A percentile compares a stretch with the other conserved stretches of the same genome.
Conservation (phyloP, 1,140 invertebrate species). For the Drosophila busckii region DNA sequence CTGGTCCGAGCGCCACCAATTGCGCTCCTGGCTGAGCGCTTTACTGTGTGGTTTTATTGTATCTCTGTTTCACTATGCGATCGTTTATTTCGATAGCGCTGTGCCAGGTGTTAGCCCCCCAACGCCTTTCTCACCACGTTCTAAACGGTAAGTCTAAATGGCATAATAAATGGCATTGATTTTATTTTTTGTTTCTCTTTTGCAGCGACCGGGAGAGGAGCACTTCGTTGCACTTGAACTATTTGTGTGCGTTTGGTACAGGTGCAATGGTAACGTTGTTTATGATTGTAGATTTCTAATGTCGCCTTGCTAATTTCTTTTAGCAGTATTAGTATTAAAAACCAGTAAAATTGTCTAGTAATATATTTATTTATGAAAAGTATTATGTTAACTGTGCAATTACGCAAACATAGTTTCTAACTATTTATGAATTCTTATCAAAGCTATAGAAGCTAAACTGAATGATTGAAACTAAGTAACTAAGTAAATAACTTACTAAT, state of each 20-base stretch:
- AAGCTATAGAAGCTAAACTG: slow-evolving; percentile 17
- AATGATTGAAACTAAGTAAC: slow-evolving; percentile 22
- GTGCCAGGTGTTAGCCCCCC: slow-evolving; percentile 80
- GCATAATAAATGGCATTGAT: slow-evolving; percentile 3
- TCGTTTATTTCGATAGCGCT: slow-evolving; percentile 80
- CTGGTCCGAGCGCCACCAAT: slow-evolving; percentile 45
- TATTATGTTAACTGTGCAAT: slow-evolving; percentile 47
- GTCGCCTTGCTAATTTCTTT: slow-evolving; percentile 11
- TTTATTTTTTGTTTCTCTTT: slow-evolving; percentile 4
- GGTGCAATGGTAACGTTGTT: slow-evolving; percentile 48
- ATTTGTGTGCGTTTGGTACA: slow-evolving; percentile 46
- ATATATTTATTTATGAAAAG: slow-evolving; percentile 8
- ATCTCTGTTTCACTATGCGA: slow-evolving; percentile 76
- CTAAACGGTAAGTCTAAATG: slow-evolving; percentile 47
- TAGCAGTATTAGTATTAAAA: slow-evolving; percentile 44
- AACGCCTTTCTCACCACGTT: slow-evolving; percentile 78
- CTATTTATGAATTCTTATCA: slow-evolving; percentile 2
- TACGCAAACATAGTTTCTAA: background rate
- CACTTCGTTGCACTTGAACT: slow-evolving; percentile 44
- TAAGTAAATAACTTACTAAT: slow-evolving; percentile 30
- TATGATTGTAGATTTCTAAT: slow-evolving; percentile 44
- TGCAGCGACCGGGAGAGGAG: slow-evolving; percentile 35
- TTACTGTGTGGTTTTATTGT: slow-evolving; percentile 58
- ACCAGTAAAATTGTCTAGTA: slow-evolving; percentile 3
- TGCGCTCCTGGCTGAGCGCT: slow-evolving; percentile 44